Conservation (phyloP, 2,797 vertebrate species). For the Betta splendens region DNA sequence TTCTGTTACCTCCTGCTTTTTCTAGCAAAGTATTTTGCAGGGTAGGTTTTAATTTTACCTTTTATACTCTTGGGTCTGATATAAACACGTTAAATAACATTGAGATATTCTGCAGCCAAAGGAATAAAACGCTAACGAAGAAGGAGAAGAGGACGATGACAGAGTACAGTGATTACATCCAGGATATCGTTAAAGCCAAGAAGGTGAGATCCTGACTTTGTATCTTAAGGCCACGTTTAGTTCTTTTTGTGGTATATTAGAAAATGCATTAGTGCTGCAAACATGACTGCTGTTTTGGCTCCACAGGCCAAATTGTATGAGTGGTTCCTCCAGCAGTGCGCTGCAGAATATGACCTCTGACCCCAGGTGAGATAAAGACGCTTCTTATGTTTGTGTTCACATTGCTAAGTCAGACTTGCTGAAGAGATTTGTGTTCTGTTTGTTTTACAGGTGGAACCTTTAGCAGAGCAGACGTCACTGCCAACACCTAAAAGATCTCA, state of each 20-base stretch:
- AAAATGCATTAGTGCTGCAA: not conserved
- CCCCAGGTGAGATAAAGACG: conserved; percentile 6
- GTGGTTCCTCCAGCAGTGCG: conserved; percentile 83
- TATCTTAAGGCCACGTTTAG: not conserved
- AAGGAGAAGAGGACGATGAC: conserved; percentile 80
- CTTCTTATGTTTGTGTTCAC: not conserved
- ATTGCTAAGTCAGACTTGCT: conserved; percentile 9
- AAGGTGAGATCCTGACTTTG: conserved; percentile 71
- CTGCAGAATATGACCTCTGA: conserved; percentile 83
- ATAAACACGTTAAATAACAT: not conserved
- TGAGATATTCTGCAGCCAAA: conserved; percentile 60
- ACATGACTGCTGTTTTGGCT: conserved; percentile 28
- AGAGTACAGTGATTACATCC: conserved; percentile 78
- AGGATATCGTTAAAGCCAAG: conserved; percentile 78
- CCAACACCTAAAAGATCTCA: conserved; percentile 46
- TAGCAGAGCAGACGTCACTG: conserved; percentile 18
- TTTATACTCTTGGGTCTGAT: too few species aligned
- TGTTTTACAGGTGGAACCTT: conserved; percentile 9
- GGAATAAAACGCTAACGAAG: conserved; percentile 78
- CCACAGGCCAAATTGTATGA: conserved; percentile 80
- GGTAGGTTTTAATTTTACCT: conserved; percentile 76
- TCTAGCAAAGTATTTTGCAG: conserved; percentile 79
- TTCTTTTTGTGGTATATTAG: not conserved
- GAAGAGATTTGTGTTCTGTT: conserved; percentile 21
- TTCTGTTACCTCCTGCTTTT: conserved; percentile 79